A percentile compares a stretch with the other conserved stretches of the same genome.
These are phyloP conservation scores for Bactericera cockerelli DNA, from an alignment of 1,140 invertebrate genomes.

Conservation along the genomic window DNA sequence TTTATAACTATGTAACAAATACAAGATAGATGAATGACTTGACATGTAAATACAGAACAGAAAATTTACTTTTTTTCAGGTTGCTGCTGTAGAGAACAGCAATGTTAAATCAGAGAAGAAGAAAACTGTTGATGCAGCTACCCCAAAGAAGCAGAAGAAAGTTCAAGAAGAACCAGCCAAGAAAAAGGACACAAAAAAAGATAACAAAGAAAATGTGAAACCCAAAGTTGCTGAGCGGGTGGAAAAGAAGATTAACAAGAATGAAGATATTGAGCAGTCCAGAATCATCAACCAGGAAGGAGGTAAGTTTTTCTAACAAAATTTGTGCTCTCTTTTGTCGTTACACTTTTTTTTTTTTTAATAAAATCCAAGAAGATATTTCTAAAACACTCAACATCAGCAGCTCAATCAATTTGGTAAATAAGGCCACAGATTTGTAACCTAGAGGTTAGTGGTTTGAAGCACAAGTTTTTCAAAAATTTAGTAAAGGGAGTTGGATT, in stretches of 20 bases:
- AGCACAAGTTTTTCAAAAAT: no score
- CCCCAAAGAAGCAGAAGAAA: constrained; percentile 31
- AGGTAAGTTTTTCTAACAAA: constrained; percentile 27
- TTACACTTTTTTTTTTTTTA: background rate
- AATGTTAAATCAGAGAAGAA: constrained; percentile 32
- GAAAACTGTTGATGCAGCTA: constrained; percentile 32
- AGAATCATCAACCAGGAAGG: constrained; percentile 58
- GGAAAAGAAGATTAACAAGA: constrained; percentile 38
- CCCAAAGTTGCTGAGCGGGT: constrained; percentile 31
- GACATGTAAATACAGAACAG: no score
- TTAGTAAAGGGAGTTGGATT: no score
- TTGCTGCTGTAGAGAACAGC: constrained; percentile 23
- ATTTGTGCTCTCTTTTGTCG: background rate
- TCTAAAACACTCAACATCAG: no score
- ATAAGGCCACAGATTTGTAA: no score
- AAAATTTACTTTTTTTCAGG: no score
- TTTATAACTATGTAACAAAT: no score
- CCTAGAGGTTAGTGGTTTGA: no score
- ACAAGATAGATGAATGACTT: no score
- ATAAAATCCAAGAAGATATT: no score
- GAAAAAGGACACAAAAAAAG: constrained; percentile 26
- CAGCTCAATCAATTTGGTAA: no score
- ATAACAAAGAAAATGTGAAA: constrained; percentile 28
- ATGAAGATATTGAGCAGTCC: constrained; percentile 33
- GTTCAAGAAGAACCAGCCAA: constrained; percentile 9